phyloP scores from a whole-genome alignment of 2,113 vertebrate species.

The Garra rufa region DNA sequence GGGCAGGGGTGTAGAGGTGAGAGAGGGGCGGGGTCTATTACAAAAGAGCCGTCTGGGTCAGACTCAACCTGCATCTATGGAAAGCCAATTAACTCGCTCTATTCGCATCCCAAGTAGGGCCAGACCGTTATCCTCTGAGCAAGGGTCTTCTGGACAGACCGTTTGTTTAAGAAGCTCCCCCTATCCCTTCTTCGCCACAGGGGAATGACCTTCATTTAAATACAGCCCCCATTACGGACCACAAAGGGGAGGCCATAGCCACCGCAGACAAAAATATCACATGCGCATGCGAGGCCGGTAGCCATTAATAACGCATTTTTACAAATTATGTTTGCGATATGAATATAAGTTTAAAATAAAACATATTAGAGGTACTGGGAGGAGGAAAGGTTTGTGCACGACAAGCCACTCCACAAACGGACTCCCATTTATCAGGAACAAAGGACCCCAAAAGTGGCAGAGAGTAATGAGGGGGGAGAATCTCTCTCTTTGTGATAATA shows the following conservation, averaged over 20 bases:
- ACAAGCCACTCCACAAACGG: constrained; percentile 55
- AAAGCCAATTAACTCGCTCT: constrained; percentile 59
- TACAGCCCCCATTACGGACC: constrained; percentile 28
- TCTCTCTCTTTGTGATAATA: constrained; percentile 71
- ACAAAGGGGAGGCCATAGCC: constrained; percentile 10
- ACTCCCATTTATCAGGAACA: constrained; percentile 77
- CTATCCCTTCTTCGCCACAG: constrained; percentile 29
- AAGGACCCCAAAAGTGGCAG: constrained; percentile 73
- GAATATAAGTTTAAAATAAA: constrained; percentile 33
- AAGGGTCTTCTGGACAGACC: constrained; percentile 52
- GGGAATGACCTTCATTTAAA: constrained; percentile 49
- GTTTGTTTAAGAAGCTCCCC: constrained; percentile 56
- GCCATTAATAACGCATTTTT: constrained; percentile 26
- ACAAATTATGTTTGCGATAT: background rate
- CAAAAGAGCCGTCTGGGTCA: constrained; percentile 51
- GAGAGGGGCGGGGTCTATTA: constrained; percentile 36
- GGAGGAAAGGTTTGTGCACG: background rate
- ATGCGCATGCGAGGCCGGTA: background rate
- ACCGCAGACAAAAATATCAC: constrained; percentile 1
- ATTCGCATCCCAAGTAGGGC: constrained; percentile 37
- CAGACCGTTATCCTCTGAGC: constrained; percentile 39
- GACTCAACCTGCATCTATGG: constrained; percentile 53
- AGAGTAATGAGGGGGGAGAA: constrained; percentile 72
- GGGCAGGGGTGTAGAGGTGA: background rate
- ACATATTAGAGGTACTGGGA: constrained; percentile 8